phyloP scores from a whole-genome alignment of 2,888 invertebrate species.

The Mythimna pallens region DNA sequence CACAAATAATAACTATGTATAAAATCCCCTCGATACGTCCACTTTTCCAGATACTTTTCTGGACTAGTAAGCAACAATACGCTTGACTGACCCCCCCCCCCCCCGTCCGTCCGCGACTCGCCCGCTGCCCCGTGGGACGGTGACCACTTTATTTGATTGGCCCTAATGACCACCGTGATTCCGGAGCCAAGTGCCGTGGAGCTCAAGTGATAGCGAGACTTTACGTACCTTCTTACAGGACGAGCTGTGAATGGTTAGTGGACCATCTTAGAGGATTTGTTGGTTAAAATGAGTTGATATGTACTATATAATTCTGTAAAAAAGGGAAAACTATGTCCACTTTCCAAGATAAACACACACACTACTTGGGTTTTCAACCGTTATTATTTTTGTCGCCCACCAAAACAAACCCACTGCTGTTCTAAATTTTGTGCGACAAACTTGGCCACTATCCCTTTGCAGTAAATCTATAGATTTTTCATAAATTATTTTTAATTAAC shows the following conservation, averaged over 20 bases:
- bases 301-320: neutral
- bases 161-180: constrained; percentile 76
- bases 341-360: too few relatives aligned
- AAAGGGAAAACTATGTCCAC: too few relatives aligned
- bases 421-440: too few relatives aligned
- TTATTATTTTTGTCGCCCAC: too few relatives aligned
- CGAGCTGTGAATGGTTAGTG: constrained; percentile 10
- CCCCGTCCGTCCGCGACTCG: neutral
- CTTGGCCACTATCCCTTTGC: too few relatives aligned
- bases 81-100: constrained; percentile 16
- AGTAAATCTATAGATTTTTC: too few relatives aligned
- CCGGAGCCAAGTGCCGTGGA: constrained; percentile 49
- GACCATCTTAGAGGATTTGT: neutral
- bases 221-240: constrained; percentile 34
- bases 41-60: constrained; percentile 45
- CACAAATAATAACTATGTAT: neutral
- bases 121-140: constrained; percentile 61
- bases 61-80: constrained; percentile 58
- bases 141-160: constrained; percentile 80
- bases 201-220: constrained; percentile 47
- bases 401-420: too few relatives aligned
- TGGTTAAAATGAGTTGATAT: constrained; percentile 4
- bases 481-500: too few relatives aligned
- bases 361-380: too few relatives aligned
- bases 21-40: constrained; percentile 7